Evolutionary conservation across 2,797 vertebrate species (phyloP), one percentile per base, ranked within the genome.

Genomic region (Acomys russatus): DNA sequence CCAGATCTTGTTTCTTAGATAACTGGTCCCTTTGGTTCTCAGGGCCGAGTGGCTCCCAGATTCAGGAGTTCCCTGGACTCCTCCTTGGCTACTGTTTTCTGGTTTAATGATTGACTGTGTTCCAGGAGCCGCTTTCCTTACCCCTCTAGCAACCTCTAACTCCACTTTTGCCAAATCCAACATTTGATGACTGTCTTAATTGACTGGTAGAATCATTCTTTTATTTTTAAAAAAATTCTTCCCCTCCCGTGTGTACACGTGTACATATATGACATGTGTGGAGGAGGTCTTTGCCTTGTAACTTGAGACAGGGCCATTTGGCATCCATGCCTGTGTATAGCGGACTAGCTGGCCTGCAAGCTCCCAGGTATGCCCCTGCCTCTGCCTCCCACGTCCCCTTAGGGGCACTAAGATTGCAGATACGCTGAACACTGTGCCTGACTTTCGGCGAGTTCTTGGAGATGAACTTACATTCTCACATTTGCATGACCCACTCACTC

Each of bases 121-220:
- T n/a, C 54, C 30, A 33, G 18, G 8, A 33, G 3, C 9, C 28
- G 6, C 54, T 49, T 56, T 68, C 11, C 17, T 51, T 9, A 1
- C 1, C 51, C 11, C 4, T 77, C n/a, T 51, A n/a, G 92, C 35
- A 87, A 35, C 17, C 28, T 70, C 68, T 93, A 70, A 7, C 44
- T 77, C 25, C 12, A 11, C 56, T 74, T 95, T 79, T 70, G 73
- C 68, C 61, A 82, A 20, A 79, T 61, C 44, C 77, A 90, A 25
- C 15, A 35, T 82, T 64, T 93, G 84, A 56, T 73, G 18, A 63
- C 63, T 95, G 96, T 88, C 78, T 94, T 78, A 90, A 25, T 61
- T 64, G n/a, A 61, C 76, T 87, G 66, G 74, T 61, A 90, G 94
- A 89, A 83, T n/a, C 4, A 3, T n/a, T 44, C 70, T 25, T 70